phyloP scores from a whole-genome alignment of 2,888 invertebrate genomes.

The Allygus modestus region DNA sequence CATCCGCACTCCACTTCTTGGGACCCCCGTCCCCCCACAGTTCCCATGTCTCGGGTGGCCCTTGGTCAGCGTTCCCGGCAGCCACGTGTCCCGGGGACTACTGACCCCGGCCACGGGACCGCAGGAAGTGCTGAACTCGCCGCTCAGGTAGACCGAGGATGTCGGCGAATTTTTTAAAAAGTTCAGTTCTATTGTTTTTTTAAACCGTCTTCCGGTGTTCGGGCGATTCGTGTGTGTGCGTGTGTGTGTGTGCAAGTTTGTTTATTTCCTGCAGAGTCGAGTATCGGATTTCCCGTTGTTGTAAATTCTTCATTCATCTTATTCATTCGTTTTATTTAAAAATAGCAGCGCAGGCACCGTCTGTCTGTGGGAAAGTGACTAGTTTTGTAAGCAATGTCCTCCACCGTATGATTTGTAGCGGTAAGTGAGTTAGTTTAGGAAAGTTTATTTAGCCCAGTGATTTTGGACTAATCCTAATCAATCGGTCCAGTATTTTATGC shows the following conservation, averaged over 20 bases:
- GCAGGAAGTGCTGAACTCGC: not conserved
- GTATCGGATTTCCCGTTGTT: not conserved
- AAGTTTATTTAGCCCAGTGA: too few species aligned
- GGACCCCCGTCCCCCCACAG: too few species aligned
- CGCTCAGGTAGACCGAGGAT: not conserved
- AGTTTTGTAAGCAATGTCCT: too few species aligned
- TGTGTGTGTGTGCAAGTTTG: not conserved
- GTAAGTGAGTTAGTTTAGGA: too few species aligned
- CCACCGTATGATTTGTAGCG: too few species aligned
- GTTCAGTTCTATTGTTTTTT: too few species aligned
- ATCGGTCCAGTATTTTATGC: too few species aligned
- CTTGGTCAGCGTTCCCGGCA: conserved; percentile 23
- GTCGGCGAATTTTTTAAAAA: conserved; percentile 19
- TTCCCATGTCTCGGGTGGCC: conserved; percentile 40
- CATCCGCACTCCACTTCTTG: too few species aligned
- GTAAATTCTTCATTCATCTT: not conserved
- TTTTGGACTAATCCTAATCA: too few species aligned
- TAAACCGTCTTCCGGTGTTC: not conserved
- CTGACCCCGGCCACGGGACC: not conserved
- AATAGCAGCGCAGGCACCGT: not conserved
- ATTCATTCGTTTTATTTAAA: not conserved
- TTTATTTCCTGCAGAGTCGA: conserved; percentile 5
- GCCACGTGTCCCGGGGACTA: not conserved
- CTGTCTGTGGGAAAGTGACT: too few species aligned
- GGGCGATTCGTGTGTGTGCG: too few species aligned